A percentile compares a stretch with the other conserved stretches of the same genome.
Evolutionary conservation across 2,113 vertebrate species (phyloP).

Genomic region (Podilymbus podiceps): DNA sequence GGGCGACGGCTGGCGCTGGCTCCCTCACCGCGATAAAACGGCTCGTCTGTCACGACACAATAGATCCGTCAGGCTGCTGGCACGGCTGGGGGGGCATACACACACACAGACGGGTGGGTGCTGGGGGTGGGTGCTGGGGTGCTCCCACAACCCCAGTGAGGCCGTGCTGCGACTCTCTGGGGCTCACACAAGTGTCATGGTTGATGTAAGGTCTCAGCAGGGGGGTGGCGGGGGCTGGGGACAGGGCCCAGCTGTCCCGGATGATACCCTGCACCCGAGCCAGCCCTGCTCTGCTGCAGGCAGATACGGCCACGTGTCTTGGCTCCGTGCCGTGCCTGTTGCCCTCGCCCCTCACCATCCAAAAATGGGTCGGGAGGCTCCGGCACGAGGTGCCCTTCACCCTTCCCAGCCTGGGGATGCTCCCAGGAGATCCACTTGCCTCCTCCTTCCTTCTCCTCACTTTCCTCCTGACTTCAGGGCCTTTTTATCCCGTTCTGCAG

Average conservation of each 20-base stretch:
- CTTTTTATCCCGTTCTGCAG: neutral
- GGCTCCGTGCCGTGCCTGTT: neutral
- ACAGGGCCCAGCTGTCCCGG: neutral
- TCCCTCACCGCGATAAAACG: constrained; percentile 57
- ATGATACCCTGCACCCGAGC: neutral
- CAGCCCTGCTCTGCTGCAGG: neutral
- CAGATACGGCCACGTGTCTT: neutral
- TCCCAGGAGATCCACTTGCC: neutral
- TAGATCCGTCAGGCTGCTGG: constrained; percentile 23
- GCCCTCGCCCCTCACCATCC: neutral
- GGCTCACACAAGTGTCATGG: neutral
- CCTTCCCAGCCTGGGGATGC: neutral
- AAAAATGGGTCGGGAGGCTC: neutral
- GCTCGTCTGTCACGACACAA: constrained; percentile 69
- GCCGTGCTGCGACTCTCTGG: rapidly evolving
- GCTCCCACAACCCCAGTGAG: neutral
- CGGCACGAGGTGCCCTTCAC: neutral
- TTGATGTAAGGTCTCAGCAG: neutral
- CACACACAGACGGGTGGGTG: neutral
- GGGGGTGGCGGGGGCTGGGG: no score
- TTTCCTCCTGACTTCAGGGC: neutral
- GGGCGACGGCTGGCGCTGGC: constrained; percentile 38
- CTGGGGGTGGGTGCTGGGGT: neutral
- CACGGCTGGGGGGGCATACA: neutral
- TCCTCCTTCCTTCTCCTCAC: neutral